These are phyloP conservation scores for Theristus sp. DNA, from an alignment of 2,888 invertebrate species.

Conservation along the genomic window DNA sequence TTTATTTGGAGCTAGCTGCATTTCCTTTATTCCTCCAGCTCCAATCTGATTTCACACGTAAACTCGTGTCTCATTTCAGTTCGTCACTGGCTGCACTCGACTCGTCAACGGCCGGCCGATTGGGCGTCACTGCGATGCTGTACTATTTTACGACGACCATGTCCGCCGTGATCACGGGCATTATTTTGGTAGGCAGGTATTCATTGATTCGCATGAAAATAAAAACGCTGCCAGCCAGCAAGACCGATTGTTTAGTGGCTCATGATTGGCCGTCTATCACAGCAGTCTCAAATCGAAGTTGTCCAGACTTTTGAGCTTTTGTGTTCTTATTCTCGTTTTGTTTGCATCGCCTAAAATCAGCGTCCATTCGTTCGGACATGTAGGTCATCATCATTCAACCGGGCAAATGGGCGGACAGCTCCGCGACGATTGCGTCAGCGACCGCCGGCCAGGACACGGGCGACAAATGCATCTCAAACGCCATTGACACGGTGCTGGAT, in stretches of 20 bases:
- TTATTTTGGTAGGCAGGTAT: background rate
- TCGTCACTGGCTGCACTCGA: constrained; percentile 16
- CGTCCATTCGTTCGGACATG: constrained; percentile 45
- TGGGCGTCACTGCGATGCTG: constrained; percentile 14
- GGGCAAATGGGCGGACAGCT: constrained; percentile 33
- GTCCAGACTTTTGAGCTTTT: too few species aligned
- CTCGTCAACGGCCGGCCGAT: constrained; percentile 16
- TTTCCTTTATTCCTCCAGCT: too few species aligned
- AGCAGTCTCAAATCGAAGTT: too few species aligned
- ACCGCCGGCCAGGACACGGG: background rate
- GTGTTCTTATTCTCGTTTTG: too few species aligned
- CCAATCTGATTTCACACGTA: too few species aligned
- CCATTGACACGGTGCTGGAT: constrained; percentile 18
- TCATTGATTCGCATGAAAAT: background rate
- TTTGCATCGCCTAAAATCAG: background rate
- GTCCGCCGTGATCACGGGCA: constrained; percentile 14
- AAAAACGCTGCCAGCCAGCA: too few species aligned
- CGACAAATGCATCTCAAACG: constrained; percentile 14
- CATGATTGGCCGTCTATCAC: too few species aligned
- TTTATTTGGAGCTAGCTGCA: too few species aligned
- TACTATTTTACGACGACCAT: constrained; percentile 17
- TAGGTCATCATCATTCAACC: constrained; percentile 72
- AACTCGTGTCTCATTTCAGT: constrained; percentile 9
- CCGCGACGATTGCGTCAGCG: constrained; percentile 5
- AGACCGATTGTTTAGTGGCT: too few species aligned